phyloP scores from a whole-genome alignment of 2,797 vertebrate species.

The Jordanella pulchra region DNA sequence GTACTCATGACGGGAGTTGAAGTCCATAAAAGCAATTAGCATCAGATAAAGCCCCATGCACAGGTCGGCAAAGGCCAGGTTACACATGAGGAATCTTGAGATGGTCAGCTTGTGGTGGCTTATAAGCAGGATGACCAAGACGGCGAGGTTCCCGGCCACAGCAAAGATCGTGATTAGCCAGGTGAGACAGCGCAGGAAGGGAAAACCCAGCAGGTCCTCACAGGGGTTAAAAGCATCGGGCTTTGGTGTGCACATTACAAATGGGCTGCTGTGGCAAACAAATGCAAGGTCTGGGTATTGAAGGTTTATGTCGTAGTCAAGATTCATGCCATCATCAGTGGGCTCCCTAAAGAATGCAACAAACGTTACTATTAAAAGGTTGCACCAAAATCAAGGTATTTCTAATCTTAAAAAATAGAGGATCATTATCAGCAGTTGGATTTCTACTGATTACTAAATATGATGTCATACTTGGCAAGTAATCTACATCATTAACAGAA shows the following conservation, averaged over 20 bases:
- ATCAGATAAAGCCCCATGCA: conserved; percentile 93
- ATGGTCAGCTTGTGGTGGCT: conserved; percentile 88
- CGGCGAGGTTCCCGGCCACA: conserved; percentile 84
- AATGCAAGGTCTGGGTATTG: conserved; percentile 78
- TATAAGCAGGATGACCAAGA: conserved; percentile 83
- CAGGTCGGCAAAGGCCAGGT: conserved; percentile 90
- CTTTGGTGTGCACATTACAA: conserved; percentile 84
- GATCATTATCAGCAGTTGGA: not conserved
- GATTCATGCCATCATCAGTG: conserved; percentile 39
- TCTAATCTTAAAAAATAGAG: conserved; percentile 6
- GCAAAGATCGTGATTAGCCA: conserved; percentile 88
- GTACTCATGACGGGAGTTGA: conserved; percentile 85
- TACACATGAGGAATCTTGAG: conserved; percentile 93
- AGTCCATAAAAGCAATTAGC: conserved; percentile 88
- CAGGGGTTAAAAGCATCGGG: conserved; percentile 91
- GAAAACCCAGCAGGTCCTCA: conserved; percentile 89
- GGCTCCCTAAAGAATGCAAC: conserved; percentile 63
- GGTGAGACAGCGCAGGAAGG: conserved; percentile 85
- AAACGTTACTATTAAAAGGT: no score
- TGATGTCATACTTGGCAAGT: not conserved
- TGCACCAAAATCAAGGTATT: no score
- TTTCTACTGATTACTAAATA: not conserved
- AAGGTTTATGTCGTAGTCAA: conserved; percentile 63
- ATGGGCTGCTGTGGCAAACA: conserved; percentile 77
- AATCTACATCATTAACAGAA: not conserved